phyloP scores from a whole-genome alignment of 2,113 vertebrate species.

The Bagarius yarrelli region DNA sequence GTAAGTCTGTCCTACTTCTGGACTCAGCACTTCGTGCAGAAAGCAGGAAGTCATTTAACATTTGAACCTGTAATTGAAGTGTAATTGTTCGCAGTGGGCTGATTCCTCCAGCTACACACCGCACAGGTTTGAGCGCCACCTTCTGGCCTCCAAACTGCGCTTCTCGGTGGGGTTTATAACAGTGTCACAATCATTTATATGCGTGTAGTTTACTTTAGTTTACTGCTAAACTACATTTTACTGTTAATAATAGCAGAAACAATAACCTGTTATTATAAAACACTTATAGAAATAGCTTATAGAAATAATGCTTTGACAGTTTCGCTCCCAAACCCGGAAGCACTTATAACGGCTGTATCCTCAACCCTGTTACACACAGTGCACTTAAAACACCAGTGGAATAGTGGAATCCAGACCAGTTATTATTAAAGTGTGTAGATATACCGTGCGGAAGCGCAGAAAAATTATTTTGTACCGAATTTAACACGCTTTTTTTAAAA shows the following conservation, averaged over 20 bases:
- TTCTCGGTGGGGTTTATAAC: not conserved
- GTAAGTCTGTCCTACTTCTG: not conserved
- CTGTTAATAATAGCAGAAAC: not conserved
- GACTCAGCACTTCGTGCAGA: not conserved
- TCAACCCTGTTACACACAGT: not conserved
- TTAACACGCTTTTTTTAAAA: too few species aligned
- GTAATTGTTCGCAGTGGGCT: not conserved
- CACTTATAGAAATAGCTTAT: too few species aligned
- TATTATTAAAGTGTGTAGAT: not conserved
- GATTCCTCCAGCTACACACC: not conserved
- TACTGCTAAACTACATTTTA: not conserved
- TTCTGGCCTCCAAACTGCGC: not conserved
- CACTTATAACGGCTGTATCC: not conserved
- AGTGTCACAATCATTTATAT: too few species aligned
- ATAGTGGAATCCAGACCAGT: too few species aligned
- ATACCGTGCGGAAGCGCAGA: too few species aligned
- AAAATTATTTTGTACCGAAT: too few species aligned
- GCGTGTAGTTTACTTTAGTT: not conserved
- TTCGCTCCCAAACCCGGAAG: conserved; percentile 8
- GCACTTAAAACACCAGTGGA: not conserved
- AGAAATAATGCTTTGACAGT: not conserved
- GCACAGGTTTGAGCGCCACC: not conserved
- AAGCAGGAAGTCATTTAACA: not conserved
- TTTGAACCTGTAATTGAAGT: not conserved
- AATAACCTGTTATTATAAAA: too few species aligned